These are phyloP conservation scores for Campoplex capitator DNA, from an alignment of 2,888 invertebrate genomes.

Conservation along the genomic window DNA sequence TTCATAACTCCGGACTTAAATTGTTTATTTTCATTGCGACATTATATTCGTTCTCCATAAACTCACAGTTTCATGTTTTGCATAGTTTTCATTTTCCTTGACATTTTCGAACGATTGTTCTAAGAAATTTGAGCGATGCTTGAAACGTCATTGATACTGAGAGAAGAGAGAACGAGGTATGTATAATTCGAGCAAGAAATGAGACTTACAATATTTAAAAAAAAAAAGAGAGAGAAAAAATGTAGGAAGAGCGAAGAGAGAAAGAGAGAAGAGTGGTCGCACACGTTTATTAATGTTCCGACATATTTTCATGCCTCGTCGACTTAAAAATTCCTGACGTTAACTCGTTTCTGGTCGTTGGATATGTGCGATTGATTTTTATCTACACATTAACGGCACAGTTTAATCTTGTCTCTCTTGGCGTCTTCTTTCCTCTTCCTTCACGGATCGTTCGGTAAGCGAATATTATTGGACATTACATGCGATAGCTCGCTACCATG, in stretches of 20 bases:
- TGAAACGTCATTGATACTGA: conserved; percentile 45
- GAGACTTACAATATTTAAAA: conserved; percentile 8
- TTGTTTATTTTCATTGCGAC: not conserved
- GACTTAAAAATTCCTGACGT: conserved; percentile 77
- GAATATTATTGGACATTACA: conserved; percentile 63
- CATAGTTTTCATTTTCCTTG: not conserved
- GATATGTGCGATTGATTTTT: conserved; percentile 79
- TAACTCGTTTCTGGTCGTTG: conserved; percentile 76
- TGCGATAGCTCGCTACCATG: conserved; percentile 15
- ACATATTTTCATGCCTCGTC: conserved; percentile 72
- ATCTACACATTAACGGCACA: conserved; percentile 68
- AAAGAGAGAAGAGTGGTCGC: conserved; percentile 36
- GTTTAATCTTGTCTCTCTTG: conserved; percentile 53
- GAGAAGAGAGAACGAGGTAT: conserved; percentile 13
- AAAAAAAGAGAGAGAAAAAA: not conserved
- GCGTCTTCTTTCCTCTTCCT: conserved; percentile 10
- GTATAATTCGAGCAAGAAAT: conserved; percentile 49
- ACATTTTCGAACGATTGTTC: conserved; percentile 40
- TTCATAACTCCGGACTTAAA: not conserved
- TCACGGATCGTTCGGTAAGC: conserved; percentile 50
- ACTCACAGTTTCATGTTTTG: conserved; percentile 45
- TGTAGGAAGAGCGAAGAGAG: conserved; percentile 24
- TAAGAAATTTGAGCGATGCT: conserved; percentile 22
- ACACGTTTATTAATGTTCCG: conserved; percentile 71
- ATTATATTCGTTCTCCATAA: conserved; percentile 25